Conservation (phyloP, 2,113 vertebrate species). For the Gadus macrocephalus region DNA sequence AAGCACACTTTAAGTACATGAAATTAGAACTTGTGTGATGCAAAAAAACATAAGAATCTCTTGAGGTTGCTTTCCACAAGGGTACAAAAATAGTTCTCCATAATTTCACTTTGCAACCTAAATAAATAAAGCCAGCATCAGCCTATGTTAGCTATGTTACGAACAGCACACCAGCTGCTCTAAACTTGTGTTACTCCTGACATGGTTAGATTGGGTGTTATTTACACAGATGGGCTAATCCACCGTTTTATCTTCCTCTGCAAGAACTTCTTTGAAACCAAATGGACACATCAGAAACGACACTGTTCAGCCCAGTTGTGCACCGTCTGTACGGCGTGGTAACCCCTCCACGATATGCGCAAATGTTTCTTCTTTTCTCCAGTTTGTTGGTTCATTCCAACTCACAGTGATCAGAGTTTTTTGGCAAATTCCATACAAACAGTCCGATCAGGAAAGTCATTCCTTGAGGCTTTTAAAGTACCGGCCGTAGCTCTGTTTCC, state of each 20-base stretch:
- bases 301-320: constrained; percentile 21
- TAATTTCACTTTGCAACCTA: constrained; percentile 58
- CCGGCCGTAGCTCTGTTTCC: constrained; percentile 8
- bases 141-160: constrained; percentile 14
- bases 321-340: neutral
- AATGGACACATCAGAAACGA: constrained; percentile 11
- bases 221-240: constrained; percentile 15
- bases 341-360: no score
- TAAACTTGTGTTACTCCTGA: constrained; percentile 17
- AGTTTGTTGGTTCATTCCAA: no score
- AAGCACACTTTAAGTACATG: constrained; percentile 14
- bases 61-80: constrained; percentile 23
- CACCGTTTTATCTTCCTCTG: constrained; percentile 11
- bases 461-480: no score
- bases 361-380: no score
- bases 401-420: constrained; percentile 32
- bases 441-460: neutral
- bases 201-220: no score
- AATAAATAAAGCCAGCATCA: constrained; percentile 70
- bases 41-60: neutral
- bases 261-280: constrained; percentile 8
- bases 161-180: constrained; percentile 30
- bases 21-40: constrained; percentile 33
- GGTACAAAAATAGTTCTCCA: constrained; percentile 48
- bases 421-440: constrained; percentile 23